phyloP scores from a whole-genome alignment of 1,140 invertebrate species.

The Ostrea denselamellosa region DNA sequence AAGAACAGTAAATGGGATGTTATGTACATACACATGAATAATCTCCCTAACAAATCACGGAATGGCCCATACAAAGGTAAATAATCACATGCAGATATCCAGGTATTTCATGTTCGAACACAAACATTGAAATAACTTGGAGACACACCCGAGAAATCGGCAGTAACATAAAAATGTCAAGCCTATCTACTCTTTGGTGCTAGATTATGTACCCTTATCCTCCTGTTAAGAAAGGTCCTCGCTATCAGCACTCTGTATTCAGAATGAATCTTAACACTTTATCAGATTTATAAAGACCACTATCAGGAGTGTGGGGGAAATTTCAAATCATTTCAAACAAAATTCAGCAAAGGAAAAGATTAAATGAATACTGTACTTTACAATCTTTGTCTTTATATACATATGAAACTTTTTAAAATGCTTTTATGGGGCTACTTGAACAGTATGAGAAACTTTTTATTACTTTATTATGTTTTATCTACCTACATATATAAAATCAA shows the following conservation, averaged over 20 bases:
- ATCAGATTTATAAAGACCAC: not conserved
- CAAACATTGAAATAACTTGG: conserved; percentile 26
- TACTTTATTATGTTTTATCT: not conserved
- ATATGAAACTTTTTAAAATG: not conserved
- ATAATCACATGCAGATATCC: conserved; percentile 37
- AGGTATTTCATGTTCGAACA: conserved; percentile 35
- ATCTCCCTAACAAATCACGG: conserved; percentile 25
- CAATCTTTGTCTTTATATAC: conserved; percentile 5
- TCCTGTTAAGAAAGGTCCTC: not conserved
- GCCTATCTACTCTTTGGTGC: not conserved
- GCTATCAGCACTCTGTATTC: conserved; percentile 19
- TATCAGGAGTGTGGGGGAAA: not conserved
- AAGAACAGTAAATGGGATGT: conserved; percentile 37
- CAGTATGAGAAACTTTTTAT: not conserved
- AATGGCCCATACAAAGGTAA: conserved; percentile 32
- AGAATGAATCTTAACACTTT: conserved; percentile 13
- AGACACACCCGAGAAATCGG: conserved; percentile 22
- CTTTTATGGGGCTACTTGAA: conserved; percentile 21
- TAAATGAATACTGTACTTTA: not conserved
- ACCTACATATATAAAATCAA: not conserved
- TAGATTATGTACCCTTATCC: not conserved
- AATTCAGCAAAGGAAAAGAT: not conserved
- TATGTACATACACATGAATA: conserved; percentile 31
- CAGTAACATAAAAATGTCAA: conserved; percentile 35
- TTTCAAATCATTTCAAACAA: not conserved